Percentiles rank a stretch among this genome's conserved stretches.
These are phyloP conservation scores for Percina caprodes DNA, from an alignment of 2,113 vertebrate genomes.

Conservation along the genomic window DNA sequence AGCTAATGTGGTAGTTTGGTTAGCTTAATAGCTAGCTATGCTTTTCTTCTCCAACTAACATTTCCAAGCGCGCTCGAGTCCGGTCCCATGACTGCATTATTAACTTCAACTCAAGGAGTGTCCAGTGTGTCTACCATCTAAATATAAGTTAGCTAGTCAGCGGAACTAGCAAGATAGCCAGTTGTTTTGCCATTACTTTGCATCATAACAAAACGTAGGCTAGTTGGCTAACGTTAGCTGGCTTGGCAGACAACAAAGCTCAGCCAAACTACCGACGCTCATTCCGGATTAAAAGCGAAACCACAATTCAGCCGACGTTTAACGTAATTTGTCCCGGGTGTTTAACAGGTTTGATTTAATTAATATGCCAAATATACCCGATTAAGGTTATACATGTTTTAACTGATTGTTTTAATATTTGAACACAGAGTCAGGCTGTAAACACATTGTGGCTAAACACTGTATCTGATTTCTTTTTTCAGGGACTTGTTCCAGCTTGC, in stretches of 20 bases:
- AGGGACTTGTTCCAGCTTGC: constrained; percentile 32
- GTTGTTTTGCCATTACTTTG: constrained; percentile 71
- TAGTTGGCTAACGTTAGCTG: constrained; percentile 67
- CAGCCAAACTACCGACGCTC: not conserved
- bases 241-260: constrained; percentile 74
- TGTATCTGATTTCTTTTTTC: not conserved
- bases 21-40: constrained; percentile 44
- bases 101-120: not conserved
- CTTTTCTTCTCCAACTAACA: not conserved
- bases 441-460: constrained; percentile 25
- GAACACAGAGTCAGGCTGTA: constrained; percentile 34
- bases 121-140: not conserved
- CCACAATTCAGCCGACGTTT: not conserved
- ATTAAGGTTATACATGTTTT: not conserved
- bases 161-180: constrained; percentile 36
- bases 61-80: not conserved
- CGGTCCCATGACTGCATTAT: not conserved
- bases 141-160: constrained; percentile 5
- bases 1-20: constrained; percentile 48
- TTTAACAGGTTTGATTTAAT: not conserved
- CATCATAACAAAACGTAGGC: constrained; percentile 81
- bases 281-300: constrained; percentile 3
- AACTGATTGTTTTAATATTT: not conserved
- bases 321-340: not conserved
- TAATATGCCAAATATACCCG: not conserved